phyloP scores from a whole-genome alignment of 1,140 invertebrate species.

The Lycorma delicatula region DNA sequence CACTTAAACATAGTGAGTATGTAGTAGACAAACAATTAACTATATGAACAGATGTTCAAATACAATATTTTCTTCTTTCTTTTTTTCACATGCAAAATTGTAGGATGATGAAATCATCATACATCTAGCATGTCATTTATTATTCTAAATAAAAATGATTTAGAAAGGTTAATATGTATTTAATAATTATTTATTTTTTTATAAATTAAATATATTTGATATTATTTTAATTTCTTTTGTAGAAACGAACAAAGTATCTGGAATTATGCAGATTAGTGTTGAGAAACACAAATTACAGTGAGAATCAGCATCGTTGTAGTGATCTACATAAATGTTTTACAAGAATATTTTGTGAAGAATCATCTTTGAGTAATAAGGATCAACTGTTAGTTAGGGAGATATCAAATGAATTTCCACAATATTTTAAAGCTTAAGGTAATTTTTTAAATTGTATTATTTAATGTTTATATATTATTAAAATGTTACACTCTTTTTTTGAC shows the following conservation, averaged over 20 bases:
- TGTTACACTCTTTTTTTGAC: too few relatives aligned
- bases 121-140: background rate
- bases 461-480: too few relatives aligned
- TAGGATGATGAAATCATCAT: background rate
- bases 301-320: constrained; percentile 63
- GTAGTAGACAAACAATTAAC: too few relatives aligned
- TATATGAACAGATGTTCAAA: background rate
- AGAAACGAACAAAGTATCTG: constrained; percentile 65
- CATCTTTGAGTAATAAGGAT: constrained; percentile 57
- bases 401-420: constrained; percentile 73
- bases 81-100: background rate
- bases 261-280: constrained; percentile 66
- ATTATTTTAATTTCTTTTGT: constrained; percentile 27
- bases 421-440: constrained; percentile 57
- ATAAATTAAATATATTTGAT: background rate
- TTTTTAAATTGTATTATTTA: too few relatives aligned
- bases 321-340: constrained; percentile 73
- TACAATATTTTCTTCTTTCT: background rate
- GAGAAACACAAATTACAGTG: constrained; percentile 62
- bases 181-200: background rate
- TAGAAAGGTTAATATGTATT: background rate
- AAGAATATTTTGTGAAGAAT: constrained; percentile 74
- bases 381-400: constrained; percentile 68
- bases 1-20: too few relatives aligned
- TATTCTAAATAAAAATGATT: background rate